Conservation (phyloP, 2,113 vertebrate species). For the Eulemur macaco region DNA sequence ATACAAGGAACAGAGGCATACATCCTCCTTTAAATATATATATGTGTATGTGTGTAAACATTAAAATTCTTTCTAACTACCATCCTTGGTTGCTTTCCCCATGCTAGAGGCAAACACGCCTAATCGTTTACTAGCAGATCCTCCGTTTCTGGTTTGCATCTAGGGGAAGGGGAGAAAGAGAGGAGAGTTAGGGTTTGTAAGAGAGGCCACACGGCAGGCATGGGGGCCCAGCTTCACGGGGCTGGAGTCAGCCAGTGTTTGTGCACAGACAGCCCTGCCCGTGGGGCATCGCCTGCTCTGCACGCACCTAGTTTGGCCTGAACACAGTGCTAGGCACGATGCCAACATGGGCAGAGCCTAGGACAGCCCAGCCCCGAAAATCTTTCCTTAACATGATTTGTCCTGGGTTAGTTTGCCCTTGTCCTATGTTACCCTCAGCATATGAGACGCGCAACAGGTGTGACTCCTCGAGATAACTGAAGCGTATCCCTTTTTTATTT, state of each 20-base stretch:
- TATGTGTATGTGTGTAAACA: not conserved
- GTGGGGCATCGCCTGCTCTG: not conserved
- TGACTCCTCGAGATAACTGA: not conserved
- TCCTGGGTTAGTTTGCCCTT: not conserved
- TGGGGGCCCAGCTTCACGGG: not conserved
- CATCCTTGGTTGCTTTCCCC: not conserved
- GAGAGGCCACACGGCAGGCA: not conserved
- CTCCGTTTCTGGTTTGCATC: constrained; percentile 28
- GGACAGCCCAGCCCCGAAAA: not conserved
- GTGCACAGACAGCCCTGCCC: too few relatives aligned
- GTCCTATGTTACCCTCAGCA: not conserved
- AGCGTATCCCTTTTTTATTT: not conserved
- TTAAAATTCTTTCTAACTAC: constrained; percentile 6
- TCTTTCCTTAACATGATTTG: not conserved
- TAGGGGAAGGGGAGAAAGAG: not conserved
- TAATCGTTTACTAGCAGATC: not conserved
- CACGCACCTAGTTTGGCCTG: not conserved
- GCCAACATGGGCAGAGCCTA: not conserved
- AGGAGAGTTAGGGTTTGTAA: not conserved
- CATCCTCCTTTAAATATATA: not conserved
- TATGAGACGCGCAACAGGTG: not conserved
- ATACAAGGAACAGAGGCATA: not conserved
- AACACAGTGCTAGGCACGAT: too few relatives aligned
- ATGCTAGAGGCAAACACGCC: not conserved
- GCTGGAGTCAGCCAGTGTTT: not conserved